Conservation (phyloP, 2,888 invertebrate species). For the Drosophila vallismaia region DNA sequence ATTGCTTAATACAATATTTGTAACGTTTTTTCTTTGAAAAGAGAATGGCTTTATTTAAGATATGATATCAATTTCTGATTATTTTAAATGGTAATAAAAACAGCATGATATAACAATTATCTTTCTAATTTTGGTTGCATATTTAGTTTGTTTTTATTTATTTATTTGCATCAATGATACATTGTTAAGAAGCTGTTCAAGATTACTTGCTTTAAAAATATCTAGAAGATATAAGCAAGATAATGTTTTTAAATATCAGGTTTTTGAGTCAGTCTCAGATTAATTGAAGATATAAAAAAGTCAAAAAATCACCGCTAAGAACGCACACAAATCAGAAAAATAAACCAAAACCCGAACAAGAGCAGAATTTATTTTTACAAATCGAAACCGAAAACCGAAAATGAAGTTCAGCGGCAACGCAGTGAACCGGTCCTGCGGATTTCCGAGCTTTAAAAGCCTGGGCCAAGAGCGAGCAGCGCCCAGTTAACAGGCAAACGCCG, state of each 20-base stretch:
- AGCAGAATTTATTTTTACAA: slow-evolving; percentile 24
- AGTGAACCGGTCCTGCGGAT: slow-evolving; percentile 71
- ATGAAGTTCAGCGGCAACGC: slow-evolving; percentile 22
- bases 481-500: slow-evolving; percentile 61
- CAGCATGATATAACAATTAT: neutral
- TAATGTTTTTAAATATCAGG: neutral
- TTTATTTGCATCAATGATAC: too few species aligned
- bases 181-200: neutral
- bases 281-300: slow-evolving; percentile 10
- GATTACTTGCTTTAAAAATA: neutral
- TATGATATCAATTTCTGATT: neutral
- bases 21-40: neutral
- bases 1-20: too few species aligned
- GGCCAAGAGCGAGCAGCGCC: slow-evolving; percentile 61
- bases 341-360: slow-evolving; percentile 6
- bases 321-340: slow-evolving; percentile 28
- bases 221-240: neutral
- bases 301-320: slow-evolving; percentile 19
- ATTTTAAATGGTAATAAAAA: neutral
- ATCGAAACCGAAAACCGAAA: slow-evolving; percentile 2
- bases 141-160: neutral
- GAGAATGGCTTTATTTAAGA: neutral
- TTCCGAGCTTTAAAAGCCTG: slow-evolving; percentile 66
- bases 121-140: neutral
- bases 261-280: slow-evolving; percentile 16